Percentiles rank a stretch among this genome's conserved stretches.
Evolutionary conservation across 1,140 invertebrate genomes (phyloP).

Genomic region (Choristoneura fumiferana): DNA sequence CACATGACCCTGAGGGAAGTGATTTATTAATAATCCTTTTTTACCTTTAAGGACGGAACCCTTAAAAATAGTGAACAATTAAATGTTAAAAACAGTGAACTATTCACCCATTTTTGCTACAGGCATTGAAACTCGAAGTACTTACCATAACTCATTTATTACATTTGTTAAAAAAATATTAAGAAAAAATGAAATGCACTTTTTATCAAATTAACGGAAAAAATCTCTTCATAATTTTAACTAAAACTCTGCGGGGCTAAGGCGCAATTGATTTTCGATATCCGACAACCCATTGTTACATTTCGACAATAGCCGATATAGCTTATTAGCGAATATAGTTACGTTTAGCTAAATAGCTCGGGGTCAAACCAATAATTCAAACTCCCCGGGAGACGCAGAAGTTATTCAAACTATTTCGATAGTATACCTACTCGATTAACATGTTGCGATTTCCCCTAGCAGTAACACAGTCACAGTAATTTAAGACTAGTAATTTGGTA

Average conservation of each 20-base stretch:
- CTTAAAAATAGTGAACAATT: too few species aligned
- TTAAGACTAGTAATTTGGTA: conserved; percentile 52
- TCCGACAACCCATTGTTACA: conserved; percentile 16
- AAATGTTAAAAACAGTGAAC: too few species aligned
- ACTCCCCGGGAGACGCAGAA: conserved; percentile 44
- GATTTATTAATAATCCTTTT: too few species aligned
- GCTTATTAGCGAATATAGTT: conserved; percentile 70
- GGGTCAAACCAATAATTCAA: conserved; percentile 67
- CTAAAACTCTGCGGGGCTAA: conserved; percentile 30
- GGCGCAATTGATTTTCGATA: conserved; percentile 44
- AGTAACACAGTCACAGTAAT: conserved; percentile 39
- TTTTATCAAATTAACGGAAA: too few species aligned
- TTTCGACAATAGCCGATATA: conserved; percentile 52
- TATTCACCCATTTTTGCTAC: too few species aligned
- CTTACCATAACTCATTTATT: too few species aligned
- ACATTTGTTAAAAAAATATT: too few species aligned
- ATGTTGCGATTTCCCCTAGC: conserved; percentile 54
- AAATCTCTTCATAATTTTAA: neutral
- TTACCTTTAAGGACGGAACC: too few species aligned
- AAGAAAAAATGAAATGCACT: too few species aligned
- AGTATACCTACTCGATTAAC: conserved; percentile 45
- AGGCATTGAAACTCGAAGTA: too few species aligned
- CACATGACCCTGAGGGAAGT: too few species aligned
- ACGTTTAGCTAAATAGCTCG: conserved; percentile 60
- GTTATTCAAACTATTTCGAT: conserved; percentile 53